Base-by-base conservation (phyloP, 2,888 invertebrate species). In the Cerceris ruficornis region DNA sequence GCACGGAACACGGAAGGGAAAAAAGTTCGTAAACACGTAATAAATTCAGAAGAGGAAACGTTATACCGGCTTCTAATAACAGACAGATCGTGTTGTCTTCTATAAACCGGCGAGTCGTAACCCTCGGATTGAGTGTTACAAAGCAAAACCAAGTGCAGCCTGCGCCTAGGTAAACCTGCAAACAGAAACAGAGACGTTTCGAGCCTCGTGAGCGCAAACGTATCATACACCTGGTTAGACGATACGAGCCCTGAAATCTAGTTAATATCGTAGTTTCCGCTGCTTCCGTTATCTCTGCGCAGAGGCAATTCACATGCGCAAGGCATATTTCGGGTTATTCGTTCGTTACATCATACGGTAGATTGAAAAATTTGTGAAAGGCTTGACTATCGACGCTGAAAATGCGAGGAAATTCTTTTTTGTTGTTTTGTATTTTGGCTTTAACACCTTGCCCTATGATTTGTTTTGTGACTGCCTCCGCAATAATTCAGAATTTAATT, bases 181-280 rank as follows among this genome's bases (percentile, higher is more conserved):
- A 46, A 6, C 11, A 83, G 84, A 82, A 46, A 9, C 39, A 83
- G 83, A 81, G 81, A 80, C 70, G 70, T 75, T 75, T 81, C 68
- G 71, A 82, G 84, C 58, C 69, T 17, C 60, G 42, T 58, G 17
- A 84, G 85, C 86, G 84, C 83, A 82, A 68, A 75, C 80, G 79
- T 87, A 81, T 81, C 84, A 75, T 81, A 74, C 71, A 77, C 77
- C 65, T 55, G 62, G 69, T 69, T 73, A 73, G 78, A 71, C 86
- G 86, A 88, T 90, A 89, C 86, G 86, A 82, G 78, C 78, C 82
- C 81, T 80, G 85, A 84, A 85, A 89, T 88, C 86, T 86, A 85
- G 88, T 88, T 88, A 85, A 87, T 77, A 79, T 79, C 86, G 83
- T 86, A 85, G 84, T 85, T 84, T 78, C 82, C 86, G 77, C 77